Base-by-base conservation (phyloP, 2,113 vertebrate genomes). In the Thamnaconus septentrionalis region DNA sequence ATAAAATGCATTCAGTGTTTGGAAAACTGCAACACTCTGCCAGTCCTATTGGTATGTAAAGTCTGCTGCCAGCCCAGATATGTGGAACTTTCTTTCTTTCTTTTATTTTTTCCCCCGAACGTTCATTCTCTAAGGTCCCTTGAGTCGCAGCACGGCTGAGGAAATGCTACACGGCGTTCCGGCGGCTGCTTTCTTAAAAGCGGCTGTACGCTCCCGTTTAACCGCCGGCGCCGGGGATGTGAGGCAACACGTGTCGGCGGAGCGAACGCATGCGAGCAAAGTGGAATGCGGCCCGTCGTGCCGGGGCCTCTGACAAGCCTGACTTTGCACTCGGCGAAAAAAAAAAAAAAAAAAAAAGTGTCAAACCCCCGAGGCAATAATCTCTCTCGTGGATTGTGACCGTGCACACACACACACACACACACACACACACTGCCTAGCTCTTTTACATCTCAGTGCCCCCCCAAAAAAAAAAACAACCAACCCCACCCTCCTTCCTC, bases 11-110 rank as follows among this genome's bases (percentile, higher is more conserved):
- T 65, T 67, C 59, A 10, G 39, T 68, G 72, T 51, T 80, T 84
- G 71, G 68, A 82, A 80, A 73, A 56, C 66, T 61, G 71, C n/a
- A 77, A 74, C 82, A 73, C 61, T 75, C 73, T 54, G 71, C 48
- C 59, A 53, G 55, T 85, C 80, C 75, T 71, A 87, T 86, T 88
- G 74, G 73, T 81, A 89, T 91, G 86, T 80, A 75, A 88, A 89
- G 78, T 81, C 75, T 69, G 68, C 64, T 85, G 80, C 84, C 18
- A 66, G 50, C 76, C 79, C 69, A 79, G 64, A 79, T 73, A 77
- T 73, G 79, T 83, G 79, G 73, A 88, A 78, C 73, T 84, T 82
- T 80, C 74, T 53, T 54, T 48, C 59, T 84, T 71, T 75, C 43
- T 40, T 51, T 66, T 39, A 69, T 69, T 69, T 61, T n/a, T n/a